Base-by-base conservation (phyloP, 2,797 vertebrate genomes). In the Lateolabrax maculatus region DNA sequence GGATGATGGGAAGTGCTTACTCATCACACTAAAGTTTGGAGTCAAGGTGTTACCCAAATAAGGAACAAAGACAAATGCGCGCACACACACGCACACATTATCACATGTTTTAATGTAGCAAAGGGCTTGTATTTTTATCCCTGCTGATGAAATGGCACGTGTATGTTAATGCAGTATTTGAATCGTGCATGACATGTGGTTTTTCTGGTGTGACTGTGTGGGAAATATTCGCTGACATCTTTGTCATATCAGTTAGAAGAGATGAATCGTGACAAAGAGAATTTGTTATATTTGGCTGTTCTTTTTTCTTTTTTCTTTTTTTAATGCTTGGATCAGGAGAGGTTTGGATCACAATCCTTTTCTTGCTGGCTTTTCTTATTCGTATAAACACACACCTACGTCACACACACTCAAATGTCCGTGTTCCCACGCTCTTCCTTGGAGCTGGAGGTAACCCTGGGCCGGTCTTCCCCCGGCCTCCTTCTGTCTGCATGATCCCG, bases 391-490 rank as follows among this genome's bases (percentile, higher is more conserved):
- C 75, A 52, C 67, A 52, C 75, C 31, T 68, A 52, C 34, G 9
- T 80, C 23, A 37, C 76, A 46, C 55, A 65, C 63, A 29, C 58
- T 46, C 25, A 66, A 16, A 41, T 34, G n/a, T 39, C 31, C 31
- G 1, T 23, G 44, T 68, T 85, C 82, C 74, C 85, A 84, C 74
- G 34, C 84, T 74, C 72, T 36, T 66, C 77, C 74, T 57, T 18
- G 36, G 72, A 80, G 72, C 74, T 56, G 83, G 60, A 85, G 84
- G 87, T 72, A 84, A 75, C 84, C 85, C 77, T 63, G 74, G 61
- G 71, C 73, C 6, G 82, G 92, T 92, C 81, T 88, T 88, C 74
- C 87, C 92, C 82, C 49, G 3, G 67, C 89, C 77, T 73, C 81
- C 77, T 70, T 49, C 86, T 87, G 82, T 68, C 67, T 58, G 39